Evolutionary conservation across 2,113 vertebrate genomes (phyloP).

Genomic region (Alexandromys fortis): DNA sequence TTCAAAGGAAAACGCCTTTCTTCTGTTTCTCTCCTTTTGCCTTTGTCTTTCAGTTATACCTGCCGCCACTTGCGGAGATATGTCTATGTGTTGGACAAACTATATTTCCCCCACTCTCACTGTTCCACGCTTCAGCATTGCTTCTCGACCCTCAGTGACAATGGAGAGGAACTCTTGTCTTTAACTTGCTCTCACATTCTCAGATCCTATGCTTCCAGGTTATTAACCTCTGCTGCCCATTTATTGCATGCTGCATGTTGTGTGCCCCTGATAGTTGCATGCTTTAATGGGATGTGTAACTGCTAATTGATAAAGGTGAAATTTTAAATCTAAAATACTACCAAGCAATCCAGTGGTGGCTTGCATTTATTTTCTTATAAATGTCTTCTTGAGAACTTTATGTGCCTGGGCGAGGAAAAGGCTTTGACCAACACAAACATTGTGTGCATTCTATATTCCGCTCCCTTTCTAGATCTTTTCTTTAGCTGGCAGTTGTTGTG

Average conservation of each 20-base stretch:
- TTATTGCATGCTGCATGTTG: constrained; percentile 89
- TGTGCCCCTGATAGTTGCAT: constrained; percentile 81
- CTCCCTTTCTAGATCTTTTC: constrained; percentile 19
- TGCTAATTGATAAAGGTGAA: not conserved
- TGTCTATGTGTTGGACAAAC: constrained; percentile 92
- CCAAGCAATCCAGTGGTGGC: constrained; percentile 18
- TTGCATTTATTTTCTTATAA: constrained; percentile 40
- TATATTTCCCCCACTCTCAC: constrained; percentile 90
- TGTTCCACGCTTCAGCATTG: constrained; percentile 90
- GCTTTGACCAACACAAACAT: not conserved
- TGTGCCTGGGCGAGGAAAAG: constrained; percentile 33
- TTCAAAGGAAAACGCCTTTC: constrained; percentile 86
- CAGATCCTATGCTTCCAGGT: constrained; percentile 93
- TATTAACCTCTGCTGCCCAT: constrained; percentile 89
- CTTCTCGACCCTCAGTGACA: constrained; percentile 91
- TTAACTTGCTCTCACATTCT: constrained; percentile 93
- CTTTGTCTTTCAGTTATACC: constrained; percentile 93
- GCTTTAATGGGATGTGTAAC: constrained; percentile 53
- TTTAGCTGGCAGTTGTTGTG: not conserved
- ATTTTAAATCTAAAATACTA: constrained; percentile 47
- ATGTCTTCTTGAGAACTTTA: constrained; percentile 42
- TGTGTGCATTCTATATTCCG: not conserved
- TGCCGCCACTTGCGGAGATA: constrained; percentile 94
- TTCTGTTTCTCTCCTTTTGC: constrained; percentile 84
- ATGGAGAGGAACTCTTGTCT: constrained; percentile 92